Evolutionary conservation across 2,888 invertebrate genomes (phyloP), one percentile per base, ranked within the genome.

Genomic region (Chymomyza amoena): DNA sequence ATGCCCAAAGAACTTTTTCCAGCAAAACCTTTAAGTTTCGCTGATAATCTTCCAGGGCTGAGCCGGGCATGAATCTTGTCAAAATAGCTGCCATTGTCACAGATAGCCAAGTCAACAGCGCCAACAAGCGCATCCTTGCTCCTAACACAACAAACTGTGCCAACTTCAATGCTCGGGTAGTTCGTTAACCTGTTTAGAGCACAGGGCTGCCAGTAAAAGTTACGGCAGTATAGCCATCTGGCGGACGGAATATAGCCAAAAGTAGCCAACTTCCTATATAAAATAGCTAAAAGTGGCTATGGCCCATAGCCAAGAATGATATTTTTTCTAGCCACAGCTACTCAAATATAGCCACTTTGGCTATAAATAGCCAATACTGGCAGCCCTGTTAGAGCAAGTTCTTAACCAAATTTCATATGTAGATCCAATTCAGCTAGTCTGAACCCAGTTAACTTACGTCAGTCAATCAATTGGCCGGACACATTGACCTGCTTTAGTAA

Each of bases 351-450:
- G n/a, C n/a, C n/a, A n/a, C n/a, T n/a, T n/a, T n/a, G n/a, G n/a
- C n/a, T n/a, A n/a, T n/a, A n/a, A n/a, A n/a, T n/a, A n/a, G n/a
- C n/a, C n/a, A n/a, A n/a, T n/a, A n/a, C n/a, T n/a, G n/a, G n/a
- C n/a, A n/a, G n/a, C n/a, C n/a, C n/a, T n/a, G n/a, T n/a, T n/a
- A n/a, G n/a, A 52, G 57, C 52, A 28, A 52, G 68, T 59, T 45
- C 51, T 15, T n/a, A 25, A 61, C 66, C 57, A 68, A 75, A 80
- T 83, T 81, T 63, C 62, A 54, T 78, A 87, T 85, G 85, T 86
- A 85, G 79, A 84, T 81, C 82, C 80, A 87, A 86, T 85, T 85
- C 81, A 86, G 79, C 80, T 76, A 69, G 71, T 72, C 72, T 64
- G 74, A 76, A 76, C 86, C 66, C 70, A 59, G 62, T 56, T 54